Conservation (phyloP, 2,113 vertebrate genomes). For the Aptenodytes patagonicus region DNA sequence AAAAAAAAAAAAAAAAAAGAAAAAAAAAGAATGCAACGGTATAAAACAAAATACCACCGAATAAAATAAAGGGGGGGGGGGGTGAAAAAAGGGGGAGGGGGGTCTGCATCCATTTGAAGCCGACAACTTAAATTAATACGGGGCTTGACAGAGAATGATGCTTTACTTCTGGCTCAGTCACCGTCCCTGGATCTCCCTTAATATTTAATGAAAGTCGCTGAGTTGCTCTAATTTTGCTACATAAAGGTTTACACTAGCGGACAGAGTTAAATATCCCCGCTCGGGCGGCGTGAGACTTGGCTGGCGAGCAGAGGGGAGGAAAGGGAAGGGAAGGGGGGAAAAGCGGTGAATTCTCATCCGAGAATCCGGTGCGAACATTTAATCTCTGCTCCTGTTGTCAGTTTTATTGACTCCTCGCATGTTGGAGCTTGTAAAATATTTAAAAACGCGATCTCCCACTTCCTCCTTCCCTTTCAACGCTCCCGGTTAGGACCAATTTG, state of each 20-base stretch:
- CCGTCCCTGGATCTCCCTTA: slow-evolving; percentile 41
- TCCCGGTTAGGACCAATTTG: not conserved
- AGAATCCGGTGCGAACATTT: slow-evolving; percentile 45
- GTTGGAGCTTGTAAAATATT: slow-evolving; percentile 54
- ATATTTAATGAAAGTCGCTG: slow-evolving; percentile 77
- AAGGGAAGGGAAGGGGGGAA: not conserved
- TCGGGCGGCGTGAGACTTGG: slow-evolving; percentile 30
- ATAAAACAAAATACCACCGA: not conserved
- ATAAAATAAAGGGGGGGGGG: not conserved
- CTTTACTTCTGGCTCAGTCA: not conserved
- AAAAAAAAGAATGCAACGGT: not conserved
- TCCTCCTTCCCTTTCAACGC: slow-evolving; percentile 31
- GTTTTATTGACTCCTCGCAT: slow-evolving; percentile 37
- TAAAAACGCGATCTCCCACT: not conserved
- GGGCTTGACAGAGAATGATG: slow-evolving; percentile 21
- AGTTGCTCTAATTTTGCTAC: slow-evolving; percentile 75
- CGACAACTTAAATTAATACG: not conserved
- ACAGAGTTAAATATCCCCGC: slow-evolving; percentile 63
- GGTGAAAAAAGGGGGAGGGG: not conserved
- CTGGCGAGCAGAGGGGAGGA: not conserved
- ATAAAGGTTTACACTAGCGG: slow-evolving; percentile 80
- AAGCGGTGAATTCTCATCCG: not conserved
- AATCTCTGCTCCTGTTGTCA: slow-evolving; percentile 45
- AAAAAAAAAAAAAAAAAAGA: no score
- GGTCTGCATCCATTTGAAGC: not conserved